phyloP scores from a whole-genome alignment of 2,113 vertebrate species.

The Zosterops borbonicus region DNA sequence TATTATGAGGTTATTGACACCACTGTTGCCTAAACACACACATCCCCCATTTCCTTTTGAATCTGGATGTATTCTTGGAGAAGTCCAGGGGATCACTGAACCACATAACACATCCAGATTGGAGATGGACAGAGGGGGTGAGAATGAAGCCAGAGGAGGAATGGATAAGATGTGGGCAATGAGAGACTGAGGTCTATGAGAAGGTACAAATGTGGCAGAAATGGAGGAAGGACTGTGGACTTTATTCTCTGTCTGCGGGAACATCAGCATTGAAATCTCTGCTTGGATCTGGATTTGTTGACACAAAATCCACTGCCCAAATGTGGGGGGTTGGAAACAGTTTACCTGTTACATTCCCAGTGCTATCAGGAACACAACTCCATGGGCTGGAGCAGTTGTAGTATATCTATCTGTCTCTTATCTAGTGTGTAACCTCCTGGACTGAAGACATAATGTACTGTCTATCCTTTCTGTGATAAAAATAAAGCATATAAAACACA shows the following conservation, averaged over 20 bases:
- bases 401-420: slow-evolving; percentile 59
- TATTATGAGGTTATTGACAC: background rate
- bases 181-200: background rate
- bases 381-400: background rate
- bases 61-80: background rate
- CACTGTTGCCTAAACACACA: background rate
- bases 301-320: slow-evolving; percentile 42
- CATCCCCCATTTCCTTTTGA: background rate
- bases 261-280: slow-evolving; percentile 58
- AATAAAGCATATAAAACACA: slow-evolving; percentile 66
- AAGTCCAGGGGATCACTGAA: background rate
- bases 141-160: background rate
- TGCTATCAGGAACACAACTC: slow-evolving; percentile 21
- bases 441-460: slow-evolving; percentile 68
- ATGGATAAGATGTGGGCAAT: background rate
- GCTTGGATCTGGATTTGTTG: slow-evolving; percentile 61
- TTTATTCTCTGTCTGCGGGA: slow-evolving; percentile 41
- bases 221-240: slow-evolving; percentile 5
- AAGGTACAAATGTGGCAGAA: background rate
- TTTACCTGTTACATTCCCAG: slow-evolving; percentile 47
- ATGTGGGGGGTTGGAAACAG: slow-evolving; percentile 25
- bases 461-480: slow-evolving; percentile 67
- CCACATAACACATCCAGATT: accelerated
- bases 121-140: background rate
- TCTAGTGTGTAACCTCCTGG: slow-evolving; percentile 63